phyloP scores from a whole-genome alignment of 2,888 invertebrate species.

The Oscheius sp. region DNA sequence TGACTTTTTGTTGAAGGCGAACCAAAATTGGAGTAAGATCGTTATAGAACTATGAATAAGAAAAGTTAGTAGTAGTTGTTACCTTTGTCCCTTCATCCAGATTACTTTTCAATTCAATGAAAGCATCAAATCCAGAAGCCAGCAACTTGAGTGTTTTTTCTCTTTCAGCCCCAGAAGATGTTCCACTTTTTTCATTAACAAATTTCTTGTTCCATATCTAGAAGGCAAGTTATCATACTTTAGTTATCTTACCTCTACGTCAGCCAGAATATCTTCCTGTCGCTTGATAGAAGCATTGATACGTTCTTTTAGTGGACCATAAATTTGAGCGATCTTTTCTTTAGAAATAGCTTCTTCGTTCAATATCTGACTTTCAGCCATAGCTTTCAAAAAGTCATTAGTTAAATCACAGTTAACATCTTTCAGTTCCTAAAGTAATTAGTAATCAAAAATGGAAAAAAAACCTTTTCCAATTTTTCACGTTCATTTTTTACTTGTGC shows the following conservation, averaged over 20 bases:
- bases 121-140: constrained; percentile 90
- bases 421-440: constrained; percentile 45
- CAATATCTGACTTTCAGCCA: constrained; percentile 73
- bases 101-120: constrained; percentile 87
- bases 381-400: constrained; percentile 80
- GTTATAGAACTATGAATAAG: constrained; percentile 74
- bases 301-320: constrained; percentile 82
- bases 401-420: constrained; percentile 71
- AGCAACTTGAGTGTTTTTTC: constrained; percentile 77
- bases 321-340: constrained; percentile 77
- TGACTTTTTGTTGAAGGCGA: constrained; percentile 94
- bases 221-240: constrained; percentile 17
- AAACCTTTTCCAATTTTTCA: constrained; percentile 47
- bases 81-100: constrained; percentile 95
- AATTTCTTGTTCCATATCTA: constrained; percentile 76
- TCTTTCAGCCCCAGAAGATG: constrained; percentile 66
- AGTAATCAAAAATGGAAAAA: not conserved
- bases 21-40: constrained; percentile 82
- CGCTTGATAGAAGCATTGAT: constrained; percentile 81
- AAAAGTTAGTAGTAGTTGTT: not conserved
- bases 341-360: constrained; percentile 59
- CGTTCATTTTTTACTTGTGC: constrained; percentile 76
- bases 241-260: constrained; percentile 73
- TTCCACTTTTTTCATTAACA: constrained; percentile 77
- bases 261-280: constrained; percentile 78